Percentiles rank a stretch among this genome's conserved stretches.
Conservation (phyloP, 2,113 vertebrate species). For the Hipposideros armiger region DNA sequence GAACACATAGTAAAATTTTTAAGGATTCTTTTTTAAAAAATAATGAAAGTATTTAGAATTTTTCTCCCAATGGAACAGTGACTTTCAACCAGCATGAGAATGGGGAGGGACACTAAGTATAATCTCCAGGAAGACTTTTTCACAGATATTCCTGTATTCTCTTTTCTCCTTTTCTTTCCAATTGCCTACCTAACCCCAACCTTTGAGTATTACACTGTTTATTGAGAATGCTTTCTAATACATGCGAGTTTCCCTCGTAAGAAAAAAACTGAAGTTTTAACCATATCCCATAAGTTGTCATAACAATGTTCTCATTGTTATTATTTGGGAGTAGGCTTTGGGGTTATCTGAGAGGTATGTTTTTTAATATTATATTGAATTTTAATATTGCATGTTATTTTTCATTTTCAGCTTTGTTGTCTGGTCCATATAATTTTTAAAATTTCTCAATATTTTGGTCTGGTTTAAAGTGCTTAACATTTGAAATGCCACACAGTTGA, state of each 20-base stretch:
- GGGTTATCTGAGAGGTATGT: background rate
- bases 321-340: conserved; percentile 6
- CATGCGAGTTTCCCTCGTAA: background rate
- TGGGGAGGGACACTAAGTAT: background rate
- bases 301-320: conserved; percentile 17
- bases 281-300: background rate
- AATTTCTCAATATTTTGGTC: background rate
- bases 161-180: background rate
- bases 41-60: background rate
- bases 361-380: conserved; percentile 1
- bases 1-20: background rate
- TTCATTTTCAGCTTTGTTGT: conserved; percentile 45
- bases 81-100: background rate
- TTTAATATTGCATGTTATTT: background rate
- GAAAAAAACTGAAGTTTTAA: conserved; percentile 21
- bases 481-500: background rate
- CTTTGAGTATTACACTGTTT: background rate
- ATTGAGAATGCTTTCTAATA: background rate
- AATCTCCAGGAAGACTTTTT: background rate
- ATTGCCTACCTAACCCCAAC: background rate
- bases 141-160: background rate
- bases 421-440: background rate
- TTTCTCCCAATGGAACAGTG: background rate
- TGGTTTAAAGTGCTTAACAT: conserved; percentile 6
- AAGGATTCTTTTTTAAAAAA: background rate